Evolutionary conservation across 2,888 invertebrate species (phyloP).

Genomic region (Scelioninae gen. 2): DNA sequence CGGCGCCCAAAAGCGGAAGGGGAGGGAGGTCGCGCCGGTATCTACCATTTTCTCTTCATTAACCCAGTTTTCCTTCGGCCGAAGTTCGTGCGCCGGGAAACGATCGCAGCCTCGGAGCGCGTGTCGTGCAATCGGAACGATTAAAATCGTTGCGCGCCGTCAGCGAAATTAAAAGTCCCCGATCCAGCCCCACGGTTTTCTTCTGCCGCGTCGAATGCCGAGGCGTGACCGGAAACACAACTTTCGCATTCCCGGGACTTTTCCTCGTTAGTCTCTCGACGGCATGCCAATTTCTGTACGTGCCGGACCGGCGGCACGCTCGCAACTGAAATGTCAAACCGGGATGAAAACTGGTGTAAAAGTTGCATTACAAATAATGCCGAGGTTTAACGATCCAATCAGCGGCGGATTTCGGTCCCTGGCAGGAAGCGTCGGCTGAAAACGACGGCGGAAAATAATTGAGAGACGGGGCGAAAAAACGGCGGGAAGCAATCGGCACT

Average conservation of each 20-base stretch:
- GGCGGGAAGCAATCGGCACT: no score
- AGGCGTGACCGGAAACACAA: conserved; percentile 58
- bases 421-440: no score
- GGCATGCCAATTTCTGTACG: conserved; percentile 49
- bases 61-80: conserved; percentile 27
- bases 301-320: background rate
- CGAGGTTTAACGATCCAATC: conserved; percentile 11
- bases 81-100: conserved; percentile 33
- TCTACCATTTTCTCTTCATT: conserved; percentile 29
- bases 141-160: conserved; percentile 24
- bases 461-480: no score
- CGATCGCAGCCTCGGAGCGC: conserved; percentile 28
- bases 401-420: background rate
- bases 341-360: conserved; percentile 30
- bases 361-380: conserved; percentile 30
- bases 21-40: background rate
- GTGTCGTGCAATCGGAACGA: conserved; percentile 36
- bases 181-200: conserved; percentile 46
- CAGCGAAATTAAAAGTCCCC: conserved; percentile 1
- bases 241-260: conserved; percentile 60
- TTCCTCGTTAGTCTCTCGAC: conserved; percentile 54
- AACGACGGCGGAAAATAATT: no score
- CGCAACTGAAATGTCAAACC: conserved; percentile 38
- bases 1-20: no score
- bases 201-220: conserved; percentile 42